Conservation (phyloP, 2,113 vertebrate species). For the Trinectes maculatus region DNA sequence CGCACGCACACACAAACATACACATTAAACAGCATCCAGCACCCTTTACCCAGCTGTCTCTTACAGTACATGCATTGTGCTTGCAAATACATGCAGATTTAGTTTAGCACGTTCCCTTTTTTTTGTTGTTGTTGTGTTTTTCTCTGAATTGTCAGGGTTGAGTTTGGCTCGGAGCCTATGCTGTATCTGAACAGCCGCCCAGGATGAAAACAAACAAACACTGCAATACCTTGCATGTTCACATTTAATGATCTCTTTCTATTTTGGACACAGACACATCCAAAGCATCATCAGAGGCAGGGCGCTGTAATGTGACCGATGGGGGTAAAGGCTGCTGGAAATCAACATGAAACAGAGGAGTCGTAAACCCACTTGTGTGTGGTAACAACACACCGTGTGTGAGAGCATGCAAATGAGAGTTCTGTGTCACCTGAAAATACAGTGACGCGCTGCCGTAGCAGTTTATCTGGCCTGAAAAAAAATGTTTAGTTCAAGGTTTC, state of each 20-base stretch:
- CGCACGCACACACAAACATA: constrained; percentile 29
- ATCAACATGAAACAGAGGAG: constrained; percentile 60
- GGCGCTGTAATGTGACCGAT: constrained; percentile 68
- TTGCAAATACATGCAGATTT: constrained; percentile 71
- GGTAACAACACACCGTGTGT: constrained; percentile 56
- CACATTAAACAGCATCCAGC: constrained; percentile 25
- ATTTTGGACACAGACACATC: constrained; percentile 47
- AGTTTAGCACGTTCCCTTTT: constrained; percentile 25
- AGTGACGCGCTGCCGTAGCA: constrained; percentile 45
- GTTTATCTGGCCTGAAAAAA: constrained; percentile 66
- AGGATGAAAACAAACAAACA: constrained; percentile 66
- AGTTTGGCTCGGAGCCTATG: constrained; percentile 56
- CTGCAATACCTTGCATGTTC: constrained; percentile 60
- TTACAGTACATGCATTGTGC: constrained; percentile 56
- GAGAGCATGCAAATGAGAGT: constrained; percentile 52
- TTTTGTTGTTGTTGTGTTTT: constrained; percentile 37
- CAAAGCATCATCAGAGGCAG: constrained; percentile 50
- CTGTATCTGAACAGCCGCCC: constrained; percentile 67
- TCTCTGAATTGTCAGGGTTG: constrained; percentile 47
- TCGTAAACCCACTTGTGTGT: constrained; percentile 64
- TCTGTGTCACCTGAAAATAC: constrained; percentile 68
- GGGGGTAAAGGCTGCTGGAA: constrained; percentile 47
- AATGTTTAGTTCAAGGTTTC: constrained; percentile 71
- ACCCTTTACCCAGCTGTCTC: constrained; percentile 51
- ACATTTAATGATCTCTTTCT: constrained; percentile 60